A percentile compares a stretch with the other conserved stretches of the same genome.
Evolutionary conservation across 1,140 invertebrate species (phyloP).

Genomic region (Brachionus plicatilis): DNA sequence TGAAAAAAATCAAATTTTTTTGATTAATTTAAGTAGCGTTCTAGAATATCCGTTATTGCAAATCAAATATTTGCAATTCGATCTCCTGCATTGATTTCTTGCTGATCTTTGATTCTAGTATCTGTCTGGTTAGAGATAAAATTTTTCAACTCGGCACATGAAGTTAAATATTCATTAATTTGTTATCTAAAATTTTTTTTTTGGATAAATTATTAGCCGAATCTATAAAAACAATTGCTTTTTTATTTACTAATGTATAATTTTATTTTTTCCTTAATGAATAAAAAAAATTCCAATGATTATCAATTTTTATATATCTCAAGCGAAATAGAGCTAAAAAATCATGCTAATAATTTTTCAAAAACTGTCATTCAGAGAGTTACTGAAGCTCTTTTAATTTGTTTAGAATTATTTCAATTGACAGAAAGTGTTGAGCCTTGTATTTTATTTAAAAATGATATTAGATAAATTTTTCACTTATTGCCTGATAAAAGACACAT

Average conservation of each 20-base stretch:
- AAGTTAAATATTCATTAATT: neutral
- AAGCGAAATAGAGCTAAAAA: neutral
- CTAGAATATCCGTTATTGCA: neutral
- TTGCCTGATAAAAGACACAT: neutral
- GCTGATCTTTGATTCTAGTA: neutral
- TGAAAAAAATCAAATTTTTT: neutral
- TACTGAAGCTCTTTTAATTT: neutral
- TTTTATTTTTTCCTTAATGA: neutral
- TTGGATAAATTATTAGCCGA: neutral
- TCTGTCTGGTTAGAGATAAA: neutral
- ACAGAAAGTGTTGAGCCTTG: neutral
- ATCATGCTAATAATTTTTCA: neutral
- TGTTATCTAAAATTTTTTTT: neutral
- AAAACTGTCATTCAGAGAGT: neutral
- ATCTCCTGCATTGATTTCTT: neutral
- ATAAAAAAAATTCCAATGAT: neutral
- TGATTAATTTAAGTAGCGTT: neutral
- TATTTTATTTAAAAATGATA: neutral
- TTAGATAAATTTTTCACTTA: neutral
- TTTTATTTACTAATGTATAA: neutral
- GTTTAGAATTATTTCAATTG: neutral
- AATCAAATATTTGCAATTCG: neutral
- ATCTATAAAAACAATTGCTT: neutral
- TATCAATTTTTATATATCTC: neutral
- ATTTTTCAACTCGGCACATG: neutral